These are phyloP conservation scores for Chorisops tibialis DNA, from an alignment of 2,888 invertebrate species.

Conservation along the genomic window DNA sequence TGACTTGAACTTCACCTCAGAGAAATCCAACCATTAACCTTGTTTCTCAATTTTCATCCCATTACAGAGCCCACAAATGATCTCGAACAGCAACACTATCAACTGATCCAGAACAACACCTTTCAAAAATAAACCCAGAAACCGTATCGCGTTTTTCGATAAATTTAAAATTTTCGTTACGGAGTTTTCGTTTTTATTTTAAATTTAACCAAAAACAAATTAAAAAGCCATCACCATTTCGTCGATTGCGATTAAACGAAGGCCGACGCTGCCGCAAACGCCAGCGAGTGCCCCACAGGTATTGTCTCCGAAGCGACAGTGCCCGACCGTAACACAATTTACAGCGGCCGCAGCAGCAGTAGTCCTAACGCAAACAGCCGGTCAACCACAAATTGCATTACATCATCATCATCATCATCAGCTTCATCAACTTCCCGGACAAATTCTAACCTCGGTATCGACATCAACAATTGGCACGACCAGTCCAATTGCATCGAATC, in stretches of 20 bases:
- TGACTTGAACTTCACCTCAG: too few species aligned
- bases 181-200: not conserved
- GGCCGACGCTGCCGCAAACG: constrained; percentile 55
- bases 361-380: constrained; percentile 42
- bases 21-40: too few species aligned
- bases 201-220: not conserved
- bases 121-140: too few species aligned
- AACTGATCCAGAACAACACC: not conserved
- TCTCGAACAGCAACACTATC: not conserved
- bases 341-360: constrained; percentile 49
- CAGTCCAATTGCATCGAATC: constrained; percentile 29
- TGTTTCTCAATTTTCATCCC: not conserved
- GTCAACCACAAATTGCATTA: constrained; percentile 43
- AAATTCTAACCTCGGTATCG: constrained; percentile 21
- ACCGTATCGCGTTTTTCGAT: not conserved
- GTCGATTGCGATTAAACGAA: constrained; percentile 55
- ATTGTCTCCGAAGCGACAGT: constrained; percentile 54
- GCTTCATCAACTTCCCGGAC: constrained; percentile 30
- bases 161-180: not conserved
- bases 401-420: constrained; percentile 21
- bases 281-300: constrained; percentile 55
- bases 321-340: constrained; percentile 47
- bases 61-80: not conserved
- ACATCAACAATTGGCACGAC: constrained; percentile 30
- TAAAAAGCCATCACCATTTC: constrained; percentile 55